phyloP scores from a whole-genome alignment of 1,140 invertebrate genomes.

The Drosophila bifasciata region DNA sequence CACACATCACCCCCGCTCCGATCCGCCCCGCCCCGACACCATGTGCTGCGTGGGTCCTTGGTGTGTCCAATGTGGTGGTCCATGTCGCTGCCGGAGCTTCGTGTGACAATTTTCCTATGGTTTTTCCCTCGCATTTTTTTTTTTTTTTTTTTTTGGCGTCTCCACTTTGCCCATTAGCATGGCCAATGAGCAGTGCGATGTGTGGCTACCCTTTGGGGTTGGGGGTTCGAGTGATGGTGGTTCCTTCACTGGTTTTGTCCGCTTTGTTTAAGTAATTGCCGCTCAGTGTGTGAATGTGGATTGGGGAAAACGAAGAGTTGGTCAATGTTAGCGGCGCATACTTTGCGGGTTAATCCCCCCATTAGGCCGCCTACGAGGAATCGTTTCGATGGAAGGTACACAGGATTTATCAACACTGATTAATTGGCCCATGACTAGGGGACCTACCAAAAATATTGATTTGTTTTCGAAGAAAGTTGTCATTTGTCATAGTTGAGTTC shows the following conservation, averaged over 20 bases:
- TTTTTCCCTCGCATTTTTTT: constrained; percentile 16
- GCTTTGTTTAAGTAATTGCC: constrained; percentile 39
- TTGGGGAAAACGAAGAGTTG: constrained; percentile 24
- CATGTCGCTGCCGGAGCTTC: constrained; percentile 23
- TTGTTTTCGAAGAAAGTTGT: too few species aligned
- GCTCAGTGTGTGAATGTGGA: constrained; percentile 27
- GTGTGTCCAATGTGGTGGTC: constrained; percentile 5
- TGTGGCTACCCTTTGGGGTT: too few species aligned
- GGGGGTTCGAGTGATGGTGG: too few species aligned
- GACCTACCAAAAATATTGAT: too few species aligned
- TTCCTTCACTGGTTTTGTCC: too few species aligned
- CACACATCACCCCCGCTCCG: not conserved
- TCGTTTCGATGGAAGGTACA: not conserved
- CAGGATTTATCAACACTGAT: not conserved
- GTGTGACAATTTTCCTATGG: constrained; percentile 34
- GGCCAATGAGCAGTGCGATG: constrained; percentile 20
- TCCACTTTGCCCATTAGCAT: constrained; percentile 31
- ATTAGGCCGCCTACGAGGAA: constrained; percentile 11
- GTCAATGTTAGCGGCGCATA: constrained; percentile 23
- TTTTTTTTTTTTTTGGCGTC: constrained; percentile 17
- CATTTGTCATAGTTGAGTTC: too few species aligned
- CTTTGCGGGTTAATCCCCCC: constrained; percentile 39
- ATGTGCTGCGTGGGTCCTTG: not conserved
- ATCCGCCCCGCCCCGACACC: not conserved
- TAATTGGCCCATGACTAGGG: not conserved